A percentile compares a stretch with the other conserved stretches of the same genome.
phyloP scores from a whole-genome alignment of 2,888 invertebrate species.

The Volucella inflata region DNA sequence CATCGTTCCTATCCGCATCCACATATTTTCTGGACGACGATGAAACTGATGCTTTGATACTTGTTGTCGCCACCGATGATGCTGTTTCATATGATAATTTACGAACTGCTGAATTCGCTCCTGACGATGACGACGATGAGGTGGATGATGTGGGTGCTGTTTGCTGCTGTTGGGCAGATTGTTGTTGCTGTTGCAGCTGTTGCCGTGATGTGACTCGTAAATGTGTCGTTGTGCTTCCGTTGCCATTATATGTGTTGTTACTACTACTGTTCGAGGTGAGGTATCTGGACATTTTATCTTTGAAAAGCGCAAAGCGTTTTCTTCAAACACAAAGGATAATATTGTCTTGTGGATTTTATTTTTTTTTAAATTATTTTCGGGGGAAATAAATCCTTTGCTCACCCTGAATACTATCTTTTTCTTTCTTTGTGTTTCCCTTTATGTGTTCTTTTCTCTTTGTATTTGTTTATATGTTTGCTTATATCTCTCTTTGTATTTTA shows the following conservation, averaged over 20 bases:
- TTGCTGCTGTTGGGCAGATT: constrained; percentile 53
- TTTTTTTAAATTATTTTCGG: no score
- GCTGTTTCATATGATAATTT: constrained; percentile 74
- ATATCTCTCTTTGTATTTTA: constrained; percentile 73
- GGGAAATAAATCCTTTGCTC: constrained; percentile 11
- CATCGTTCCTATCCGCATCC: constrained; percentile 51
- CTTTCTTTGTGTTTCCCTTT: constrained; percentile 14
- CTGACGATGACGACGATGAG: constrained; percentile 77
- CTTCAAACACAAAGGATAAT: constrained; percentile 42
- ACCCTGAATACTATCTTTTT: constrained; percentile 13
- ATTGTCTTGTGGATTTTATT: constrained; percentile 46
- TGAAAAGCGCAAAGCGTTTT: constrained; percentile 43
- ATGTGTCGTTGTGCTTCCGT: constrained; percentile 76
- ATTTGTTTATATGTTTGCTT: constrained; percentile 42
- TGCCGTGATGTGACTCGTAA: constrained; percentile 69
- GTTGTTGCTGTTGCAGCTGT: constrained; percentile 72
- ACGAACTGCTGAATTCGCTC: constrained; percentile 68
- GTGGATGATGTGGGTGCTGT: constrained; percentile 48
- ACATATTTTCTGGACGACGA: constrained; percentile 65
- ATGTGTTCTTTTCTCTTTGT: constrained; percentile 4
- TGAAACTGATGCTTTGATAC: constrained; percentile 52
- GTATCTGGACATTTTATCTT: constrained; percentile 73
- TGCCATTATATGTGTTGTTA: constrained; percentile 74
- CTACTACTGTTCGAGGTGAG: constrained; percentile 68
- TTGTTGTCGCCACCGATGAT: constrained; percentile 46